phyloP scores from a whole-genome alignment of 35 echinoderm and acorn worm species.

The Heliocidaris tuberculata region DNA sequence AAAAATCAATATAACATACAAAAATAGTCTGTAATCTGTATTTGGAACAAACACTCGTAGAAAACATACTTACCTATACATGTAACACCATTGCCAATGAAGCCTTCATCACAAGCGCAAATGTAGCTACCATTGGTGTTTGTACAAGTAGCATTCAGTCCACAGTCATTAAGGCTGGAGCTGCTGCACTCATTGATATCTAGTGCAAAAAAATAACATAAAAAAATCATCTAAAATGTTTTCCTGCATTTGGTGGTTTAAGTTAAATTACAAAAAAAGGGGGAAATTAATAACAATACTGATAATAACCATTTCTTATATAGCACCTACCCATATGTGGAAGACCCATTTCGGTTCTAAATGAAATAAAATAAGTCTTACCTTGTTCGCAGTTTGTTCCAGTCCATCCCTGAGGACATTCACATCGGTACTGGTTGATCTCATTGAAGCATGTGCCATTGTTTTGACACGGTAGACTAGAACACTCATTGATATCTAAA shows the following conservation, averaged over 20 bases:
- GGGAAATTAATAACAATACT: neutral
- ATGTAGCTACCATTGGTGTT: slow-evolving; percentile 50
- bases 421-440: slow-evolving; percentile 60
- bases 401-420: slow-evolving; percentile 50
- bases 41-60: neutral
- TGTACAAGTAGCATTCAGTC: slow-evolving; percentile 53
- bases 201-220: neutral
- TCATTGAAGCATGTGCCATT: slow-evolving; percentile 68
- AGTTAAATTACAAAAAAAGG: no score
- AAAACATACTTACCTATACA: slow-evolving; percentile 66
- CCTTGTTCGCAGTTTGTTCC: slow-evolving; percentile 66
- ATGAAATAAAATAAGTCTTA: slow-evolving; percentile 33
- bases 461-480: slow-evolving; percentile 58
- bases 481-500: slow-evolving; percentile 57
- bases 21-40: no score
- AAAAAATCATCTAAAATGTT: neutral
- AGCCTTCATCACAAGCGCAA: slow-evolving; percentile 56
- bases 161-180: slow-evolving; percentile 24
- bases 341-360: no score
- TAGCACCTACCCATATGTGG: no score
- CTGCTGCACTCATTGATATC: slow-evolving; percentile 68
- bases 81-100: slow-evolving; percentile 50
- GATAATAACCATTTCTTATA: neutral
- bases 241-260: neutral
- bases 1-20: no score